Percentiles rank a stretch among this genome's conserved stretches.
Evolutionary conservation across 2,113 vertebrate genomes (phyloP).

Genomic region (Acanthisitta chloris): DNA sequence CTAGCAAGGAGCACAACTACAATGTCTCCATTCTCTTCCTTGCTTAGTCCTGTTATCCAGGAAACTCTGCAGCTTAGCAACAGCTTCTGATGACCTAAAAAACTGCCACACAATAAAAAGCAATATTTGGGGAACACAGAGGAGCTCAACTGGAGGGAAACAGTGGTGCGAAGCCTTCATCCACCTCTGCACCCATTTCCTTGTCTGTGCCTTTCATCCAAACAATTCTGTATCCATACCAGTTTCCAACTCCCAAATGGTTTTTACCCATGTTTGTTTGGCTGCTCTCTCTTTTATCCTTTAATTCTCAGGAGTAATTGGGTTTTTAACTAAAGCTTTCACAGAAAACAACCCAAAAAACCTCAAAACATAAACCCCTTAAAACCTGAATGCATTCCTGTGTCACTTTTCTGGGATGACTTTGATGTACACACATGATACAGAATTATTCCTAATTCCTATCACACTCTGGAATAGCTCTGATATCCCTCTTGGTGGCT

Average conservation of each 20-base stretch:
- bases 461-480: background rate
- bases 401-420: background rate
- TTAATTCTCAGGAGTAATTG: background rate
- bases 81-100: conserved; percentile 39
- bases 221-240: rapidly evolving
- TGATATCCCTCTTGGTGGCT: background rate
- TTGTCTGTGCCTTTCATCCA: background rate
- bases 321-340: background rate
- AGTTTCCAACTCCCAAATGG: background rate
- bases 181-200: too few species aligned
- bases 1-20: background rate
- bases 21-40: conserved; percentile 24
- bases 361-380: background rate
- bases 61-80: conserved; percentile 42
- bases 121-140: background rate
- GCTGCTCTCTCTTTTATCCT: background rate
- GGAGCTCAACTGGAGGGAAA: background rate
- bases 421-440: rapidly evolving
- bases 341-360: background rate
- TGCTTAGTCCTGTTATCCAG: background rate
- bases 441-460: background rate
- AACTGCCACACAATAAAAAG: background rate
- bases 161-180: background rate
- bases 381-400: background rate
- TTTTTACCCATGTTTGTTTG: background rate